Base-by-base conservation (phyloP, 2,888 invertebrate genomes). In the Xanthia icteritia region DNA sequence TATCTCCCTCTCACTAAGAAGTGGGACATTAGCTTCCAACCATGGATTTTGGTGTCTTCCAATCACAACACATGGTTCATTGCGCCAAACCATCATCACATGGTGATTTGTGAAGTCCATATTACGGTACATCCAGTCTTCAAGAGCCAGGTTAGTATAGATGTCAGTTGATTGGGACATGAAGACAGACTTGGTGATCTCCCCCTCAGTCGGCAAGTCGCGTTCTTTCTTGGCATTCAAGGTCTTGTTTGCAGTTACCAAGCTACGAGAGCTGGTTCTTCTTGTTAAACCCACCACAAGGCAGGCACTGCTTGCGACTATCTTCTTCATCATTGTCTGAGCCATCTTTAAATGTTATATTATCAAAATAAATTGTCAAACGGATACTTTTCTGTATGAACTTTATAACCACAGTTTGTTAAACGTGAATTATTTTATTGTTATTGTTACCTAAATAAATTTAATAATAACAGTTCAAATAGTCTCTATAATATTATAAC, bases 31-130 rank as follows among this genome's bases (percentile, higher is more conserved):
- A 2, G 98, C 98, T 94, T 99, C 99, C 54, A 98, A 93, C 98
- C 99, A 99, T 0, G 99, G 99, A 95, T 99, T 99, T 94, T 99
- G 99, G 94, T 99, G 99, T 77, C 99, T 97, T 11, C 99, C 99
- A 92, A 99, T 98, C 9, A 99, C 99, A 73, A 99, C 98, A 92
- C 99, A 98, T 0, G 99, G 99, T 86, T 98, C 97, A 94, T 99
- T 99, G 73, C 98, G 97, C 99, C 99, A 99, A 76, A 99, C 96
- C 94, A 99, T 97, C 92, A 99, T 96, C 5, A 99, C 97, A 93
- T 99, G 98, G 92, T 98, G 98, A 80, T 98, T 97, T 9, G 97
- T 97, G 88, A 99, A 98, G 93, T 99, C 98, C 93, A 98, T 98
- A 92, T 99, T 98, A 75, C 97, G 97, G 94, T 99, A 99, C 90